Conservation (phyloP, 2,797 vertebrate genomes). For the Smutsia gigantea region DNA sequence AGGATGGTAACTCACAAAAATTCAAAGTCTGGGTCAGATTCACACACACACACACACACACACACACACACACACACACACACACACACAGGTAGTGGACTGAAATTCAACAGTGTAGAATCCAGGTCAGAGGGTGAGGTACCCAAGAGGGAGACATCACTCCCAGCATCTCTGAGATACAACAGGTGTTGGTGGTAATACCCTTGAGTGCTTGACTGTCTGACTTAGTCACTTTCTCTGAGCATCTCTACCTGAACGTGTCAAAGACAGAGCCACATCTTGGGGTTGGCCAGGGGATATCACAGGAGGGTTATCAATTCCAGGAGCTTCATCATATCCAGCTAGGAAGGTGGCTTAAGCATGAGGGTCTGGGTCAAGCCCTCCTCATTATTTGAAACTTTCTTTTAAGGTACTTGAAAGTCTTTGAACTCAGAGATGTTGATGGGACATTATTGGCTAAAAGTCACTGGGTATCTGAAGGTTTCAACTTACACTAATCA, state of each 20-base stretch:
- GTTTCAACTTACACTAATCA: not conserved
- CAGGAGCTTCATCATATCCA: not conserved
- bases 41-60: slow-evolving; percentile 5
- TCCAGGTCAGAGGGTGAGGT: not conserved
- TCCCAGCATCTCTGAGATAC: not conserved
- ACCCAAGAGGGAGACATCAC: not conserved
- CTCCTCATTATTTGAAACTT: not conserved
- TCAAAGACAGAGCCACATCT: not conserved
- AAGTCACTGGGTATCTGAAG: not conserved
- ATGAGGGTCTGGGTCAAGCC: not conserved
- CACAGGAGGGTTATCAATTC: not conserved
- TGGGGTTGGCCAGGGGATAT: not conserved
- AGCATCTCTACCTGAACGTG: not conserved
- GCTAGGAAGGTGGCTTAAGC: not conserved
- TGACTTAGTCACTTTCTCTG: not conserved
- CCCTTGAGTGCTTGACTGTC: not conserved
- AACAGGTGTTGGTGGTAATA: not conserved
- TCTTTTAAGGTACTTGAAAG: not conserved
- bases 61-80: not conserved
- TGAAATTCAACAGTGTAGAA: not conserved
- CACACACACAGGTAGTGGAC: not conserved
- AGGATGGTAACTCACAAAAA: not conserved
- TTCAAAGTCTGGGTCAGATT: not conserved
- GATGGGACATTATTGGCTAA: not conserved
- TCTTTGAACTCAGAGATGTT: not conserved